phyloP scores from a whole-genome alignment of 1,140 invertebrate genomes.

The Leptestheria dahalacensis region DNA sequence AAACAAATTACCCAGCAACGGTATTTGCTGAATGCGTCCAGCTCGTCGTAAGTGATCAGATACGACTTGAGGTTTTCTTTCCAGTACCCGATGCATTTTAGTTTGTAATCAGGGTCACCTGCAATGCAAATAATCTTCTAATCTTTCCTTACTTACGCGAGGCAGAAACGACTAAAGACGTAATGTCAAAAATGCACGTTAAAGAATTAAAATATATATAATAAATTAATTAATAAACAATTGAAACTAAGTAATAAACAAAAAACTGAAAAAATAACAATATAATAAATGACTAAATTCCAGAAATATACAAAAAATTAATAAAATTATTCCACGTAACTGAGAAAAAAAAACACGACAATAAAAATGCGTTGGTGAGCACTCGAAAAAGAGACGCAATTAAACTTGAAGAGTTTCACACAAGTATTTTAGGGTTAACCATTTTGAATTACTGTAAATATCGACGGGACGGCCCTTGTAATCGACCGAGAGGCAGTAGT shows the following conservation, averaged over 20 bases:
- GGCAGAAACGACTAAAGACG: too few species aligned
- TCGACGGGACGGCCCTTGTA: slow-evolving; percentile 81
- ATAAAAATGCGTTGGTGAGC: neutral
- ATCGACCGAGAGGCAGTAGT: slow-evolving; percentile 90
- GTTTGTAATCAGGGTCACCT: slow-evolving; percentile 87
- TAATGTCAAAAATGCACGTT: too few species aligned
- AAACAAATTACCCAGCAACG: slow-evolving; percentile 65
- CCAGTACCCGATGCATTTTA: slow-evolving; percentile 96
- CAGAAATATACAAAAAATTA: neutral
- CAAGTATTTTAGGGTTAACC: neutral
- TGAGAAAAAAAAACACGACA: slow-evolving; percentile 1
- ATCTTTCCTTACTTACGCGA: too few species aligned
- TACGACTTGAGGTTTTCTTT: slow-evolving; percentile 96
- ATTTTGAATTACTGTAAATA: slow-evolving; percentile 53
- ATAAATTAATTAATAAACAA: neutral
- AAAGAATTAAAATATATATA: neutral
- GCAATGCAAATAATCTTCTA: too few species aligned
- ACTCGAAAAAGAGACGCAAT: neutral
- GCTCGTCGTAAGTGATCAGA: slow-evolving; percentile 87
- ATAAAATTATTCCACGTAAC: too few species aligned
- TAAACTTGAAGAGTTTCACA: neutral
- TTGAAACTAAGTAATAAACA: neutral
- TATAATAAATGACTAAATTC: neutral
- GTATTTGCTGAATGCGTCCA: slow-evolving; percentile 90
- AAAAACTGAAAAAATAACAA: neutral